Evolutionary conservation across 2,797 vertebrate species (phyloP).

Genomic region (Gadopsis bispinosus): DNA sequence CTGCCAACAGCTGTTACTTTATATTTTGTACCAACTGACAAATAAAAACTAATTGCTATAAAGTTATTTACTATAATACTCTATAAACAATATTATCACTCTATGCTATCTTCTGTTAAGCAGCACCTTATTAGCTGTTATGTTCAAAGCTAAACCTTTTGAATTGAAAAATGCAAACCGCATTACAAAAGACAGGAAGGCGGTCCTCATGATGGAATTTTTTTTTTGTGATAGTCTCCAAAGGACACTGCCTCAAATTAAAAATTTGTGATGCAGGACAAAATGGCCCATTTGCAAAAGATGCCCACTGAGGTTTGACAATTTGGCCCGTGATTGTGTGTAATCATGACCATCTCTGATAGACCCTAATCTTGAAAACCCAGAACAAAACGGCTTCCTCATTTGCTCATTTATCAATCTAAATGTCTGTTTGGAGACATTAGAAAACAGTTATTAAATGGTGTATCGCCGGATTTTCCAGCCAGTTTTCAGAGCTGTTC

Average conservation of each 20-base stretch:
- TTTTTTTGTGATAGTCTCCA: constrained; percentile 5
- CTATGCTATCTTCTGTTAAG: neutral
- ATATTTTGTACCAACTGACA: neutral
- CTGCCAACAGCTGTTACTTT: neutral
- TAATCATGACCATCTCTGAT: constrained; percentile 49
- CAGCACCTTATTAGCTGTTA: neutral
- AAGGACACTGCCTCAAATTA: constrained; percentile 55
- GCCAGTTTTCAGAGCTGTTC: neutral
- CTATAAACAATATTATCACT: neutral
- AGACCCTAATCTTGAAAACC: constrained; percentile 19
- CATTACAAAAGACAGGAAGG: constrained; percentile 18
- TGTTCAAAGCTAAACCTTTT: constrained; percentile 16
- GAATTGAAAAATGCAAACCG: constrained; percentile 5
- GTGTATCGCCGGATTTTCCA: neutral
- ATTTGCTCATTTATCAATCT: constrained; percentile 35
- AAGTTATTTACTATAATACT: neutral
- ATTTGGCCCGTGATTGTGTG: constrained; percentile 28
- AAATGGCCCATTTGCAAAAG: constrained; percentile 38
- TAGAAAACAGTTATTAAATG: constrained; percentile 13
- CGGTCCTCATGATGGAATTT: neutral
- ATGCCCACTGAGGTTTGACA: constrained; percentile 51
- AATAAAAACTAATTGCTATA: constrained; percentile 12
- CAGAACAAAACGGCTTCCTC: constrained; percentile 26
- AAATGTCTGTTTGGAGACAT: constrained; percentile 28
- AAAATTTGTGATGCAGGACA: constrained; percentile 51